Conservation (phyloP, 23 tunicate genomes). For the Styela clava region DNA sequence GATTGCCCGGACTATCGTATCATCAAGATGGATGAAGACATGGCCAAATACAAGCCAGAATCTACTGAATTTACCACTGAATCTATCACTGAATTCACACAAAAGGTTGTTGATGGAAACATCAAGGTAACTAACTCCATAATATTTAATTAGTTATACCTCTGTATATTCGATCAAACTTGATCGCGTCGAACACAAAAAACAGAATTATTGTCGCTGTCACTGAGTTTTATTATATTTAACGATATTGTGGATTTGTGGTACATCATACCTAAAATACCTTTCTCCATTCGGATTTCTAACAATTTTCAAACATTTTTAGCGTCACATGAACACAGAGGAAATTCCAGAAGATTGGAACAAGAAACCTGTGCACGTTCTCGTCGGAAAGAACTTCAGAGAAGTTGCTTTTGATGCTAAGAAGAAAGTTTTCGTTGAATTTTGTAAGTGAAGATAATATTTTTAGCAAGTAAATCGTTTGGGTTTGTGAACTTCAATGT, state of each 20-base stretch:
- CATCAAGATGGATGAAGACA: constrained; percentile 97
- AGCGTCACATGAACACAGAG: constrained; percentile 92
- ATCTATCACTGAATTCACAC: constrained; percentile 58
- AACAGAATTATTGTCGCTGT: neutral
- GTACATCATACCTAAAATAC: no score
- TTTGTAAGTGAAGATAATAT: constrained; percentile 55
- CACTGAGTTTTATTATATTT: neutral
- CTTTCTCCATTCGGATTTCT: no score
- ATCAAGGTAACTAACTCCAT: constrained; percentile 46
- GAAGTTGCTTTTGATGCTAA: constrained; percentile 85
- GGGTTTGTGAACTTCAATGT: no score
- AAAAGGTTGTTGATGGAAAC: constrained; percentile 56
- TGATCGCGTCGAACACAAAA: neutral
- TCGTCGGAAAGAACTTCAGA: constrained; percentile 92
- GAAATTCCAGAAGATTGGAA: constrained; percentile 92
- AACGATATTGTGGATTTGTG: constrained; percentile 8
- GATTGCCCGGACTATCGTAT: constrained; percentile 83
- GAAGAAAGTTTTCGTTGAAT: constrained; percentile 99
- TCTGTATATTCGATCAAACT: no score
- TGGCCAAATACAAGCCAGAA: constrained; percentile 99
- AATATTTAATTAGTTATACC: no score
- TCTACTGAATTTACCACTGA: constrained; percentile 45
- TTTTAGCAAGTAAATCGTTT: neutral
- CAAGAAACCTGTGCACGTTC: constrained; percentile 74
- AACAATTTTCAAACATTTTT: no score